phyloP scores from a whole-genome alignment of 2,888 invertebrate species.

The Ditula angustiorana region DNA sequence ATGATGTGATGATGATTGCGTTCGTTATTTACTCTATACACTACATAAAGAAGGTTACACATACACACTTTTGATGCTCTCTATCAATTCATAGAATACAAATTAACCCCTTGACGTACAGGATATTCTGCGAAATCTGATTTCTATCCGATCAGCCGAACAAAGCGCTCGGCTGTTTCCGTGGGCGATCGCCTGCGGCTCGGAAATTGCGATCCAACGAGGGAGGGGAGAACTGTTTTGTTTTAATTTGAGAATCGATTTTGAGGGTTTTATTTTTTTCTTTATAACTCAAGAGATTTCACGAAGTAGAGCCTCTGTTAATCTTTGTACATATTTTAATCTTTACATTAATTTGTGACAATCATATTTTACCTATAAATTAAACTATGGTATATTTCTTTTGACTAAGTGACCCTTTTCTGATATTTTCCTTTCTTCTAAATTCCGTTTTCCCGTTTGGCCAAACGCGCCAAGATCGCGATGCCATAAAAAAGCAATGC shows the following conservation, averaged over 20 bases:
- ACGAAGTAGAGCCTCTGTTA: too few relatives aligned
- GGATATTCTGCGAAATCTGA: conserved; percentile 33
- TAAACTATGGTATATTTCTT: too few relatives aligned
- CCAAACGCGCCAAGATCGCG: too few relatives aligned
- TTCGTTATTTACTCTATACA: too few relatives aligned
- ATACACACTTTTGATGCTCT: not conserved
- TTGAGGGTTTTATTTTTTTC: not conserved
- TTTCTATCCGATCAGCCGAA: conserved; percentile 20
- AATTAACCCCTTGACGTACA: conserved; percentile 11
- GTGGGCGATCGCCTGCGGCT: conserved; percentile 63
- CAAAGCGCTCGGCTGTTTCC: conserved; percentile 19
- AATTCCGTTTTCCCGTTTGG: too few relatives aligned
- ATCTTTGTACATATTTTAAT: too few relatives aligned
- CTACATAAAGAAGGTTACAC: not conserved
- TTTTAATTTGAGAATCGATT: conserved; percentile 28
- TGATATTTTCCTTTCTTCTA: too few relatives aligned
- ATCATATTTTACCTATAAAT: too few relatives aligned
- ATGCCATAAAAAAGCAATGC: too few relatives aligned
- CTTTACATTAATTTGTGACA: too few relatives aligned
- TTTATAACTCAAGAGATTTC: not conserved
- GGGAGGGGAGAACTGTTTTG: conserved; percentile 48
- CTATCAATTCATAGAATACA: conserved; percentile 15
- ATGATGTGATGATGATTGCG: too few relatives aligned
- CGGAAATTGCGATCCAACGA: conserved; percentile 68
- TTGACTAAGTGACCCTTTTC: too few relatives aligned